Evolutionary conservation across 2,888 invertebrate species (phyloP), one percentile per base, ranked within the genome.

Genomic region (Belgica antarctica): DNA sequence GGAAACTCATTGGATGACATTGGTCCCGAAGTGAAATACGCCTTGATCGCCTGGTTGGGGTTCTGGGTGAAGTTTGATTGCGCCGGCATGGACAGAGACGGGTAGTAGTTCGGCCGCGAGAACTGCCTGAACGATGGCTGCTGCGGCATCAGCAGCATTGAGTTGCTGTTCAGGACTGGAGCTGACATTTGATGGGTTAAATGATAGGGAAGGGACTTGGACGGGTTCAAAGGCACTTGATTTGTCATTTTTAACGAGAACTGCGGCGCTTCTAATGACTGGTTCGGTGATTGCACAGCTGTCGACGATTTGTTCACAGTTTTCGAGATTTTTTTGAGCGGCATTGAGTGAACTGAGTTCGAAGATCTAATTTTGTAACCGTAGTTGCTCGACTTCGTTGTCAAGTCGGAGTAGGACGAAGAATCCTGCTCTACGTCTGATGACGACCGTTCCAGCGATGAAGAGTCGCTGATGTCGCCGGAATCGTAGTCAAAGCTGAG

Each of bases 401-500:
- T 68, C 10, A 57, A 27, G 15, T 68, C 68, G 1, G 68, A 68
- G 52, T 27, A 68, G 28, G 68, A 68, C 1, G 68, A 68, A 1
- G 57, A 57, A 31, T 68, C 68, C 5, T 28, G 46, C 5, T 47
- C 68, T n/a, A 19, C 34, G 8, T 57, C 68, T 5, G 17, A 28
- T 10, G 57, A 57, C 1, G 57, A 28, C 10, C 34, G 17, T 12
- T 15, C 52, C 1, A 68, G 57, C 19, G 68, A 68, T 24, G 68
- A 68, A 31, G 31, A n/a, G 25, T 68, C 68, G 19, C 68, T 68
- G 7, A 57, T 22, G 19, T 68, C 68, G n/a, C 57, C 68, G 4
- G 68, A 68, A 57, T 68, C 68, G 27, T 68, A 68, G 17, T 68
- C 68, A 28, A 57, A 68, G 22, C 68, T 68, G 2, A 68, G 12